phyloP scores from a whole-genome alignment of 1,140 invertebrate species.

The Hycleus phaleratus region DNA sequence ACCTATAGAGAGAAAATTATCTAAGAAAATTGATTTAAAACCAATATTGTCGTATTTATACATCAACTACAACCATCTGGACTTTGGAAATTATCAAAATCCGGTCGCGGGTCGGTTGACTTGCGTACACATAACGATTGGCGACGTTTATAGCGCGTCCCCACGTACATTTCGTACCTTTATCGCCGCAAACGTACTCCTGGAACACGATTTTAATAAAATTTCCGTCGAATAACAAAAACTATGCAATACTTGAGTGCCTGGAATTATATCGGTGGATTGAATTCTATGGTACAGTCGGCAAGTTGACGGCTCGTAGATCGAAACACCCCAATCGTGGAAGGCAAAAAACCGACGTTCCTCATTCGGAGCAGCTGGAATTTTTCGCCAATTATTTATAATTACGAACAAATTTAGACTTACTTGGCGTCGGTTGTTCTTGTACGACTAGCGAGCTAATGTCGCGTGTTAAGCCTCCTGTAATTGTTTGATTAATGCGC shows the following conservation, averaged over 20 bases:
- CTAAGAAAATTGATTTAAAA: too few relatives aligned
- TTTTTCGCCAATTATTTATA: background rate
- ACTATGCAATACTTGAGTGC: conserved; percentile 50
- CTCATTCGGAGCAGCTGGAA: conserved; percentile 51
- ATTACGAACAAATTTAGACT: conserved; percentile 27
- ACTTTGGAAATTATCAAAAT: conserved; percentile 65
- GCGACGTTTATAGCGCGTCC: conserved; percentile 66
- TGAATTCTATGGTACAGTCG: conserved; percentile 64
- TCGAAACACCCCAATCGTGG: conserved; percentile 68
- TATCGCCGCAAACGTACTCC: conserved; percentile 65
- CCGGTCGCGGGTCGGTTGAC: conserved; percentile 63
- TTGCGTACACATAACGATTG: conserved; percentile 66
- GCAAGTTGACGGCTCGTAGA: conserved; percentile 69
- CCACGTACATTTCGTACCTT: conserved; percentile 60
- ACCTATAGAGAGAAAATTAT: conserved; percentile 44
- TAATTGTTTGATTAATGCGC: conserved; percentile 9
- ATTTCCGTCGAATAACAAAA: background rate
- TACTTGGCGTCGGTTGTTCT: conserved; percentile 60
- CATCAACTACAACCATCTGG: conserved; percentile 67
- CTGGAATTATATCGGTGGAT: conserved; percentile 66
- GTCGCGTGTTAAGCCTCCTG: conserved; percentile 60
- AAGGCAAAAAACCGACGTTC: conserved; percentile 67
- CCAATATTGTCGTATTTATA: conserved; percentile 35
- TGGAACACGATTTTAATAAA: conserved; percentile 31
- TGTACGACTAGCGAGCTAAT: conserved; percentile 65